Evolutionary conservation across 2,797 vertebrate genomes (phyloP).

Genomic region (Eulemur mongoz): DNA sequence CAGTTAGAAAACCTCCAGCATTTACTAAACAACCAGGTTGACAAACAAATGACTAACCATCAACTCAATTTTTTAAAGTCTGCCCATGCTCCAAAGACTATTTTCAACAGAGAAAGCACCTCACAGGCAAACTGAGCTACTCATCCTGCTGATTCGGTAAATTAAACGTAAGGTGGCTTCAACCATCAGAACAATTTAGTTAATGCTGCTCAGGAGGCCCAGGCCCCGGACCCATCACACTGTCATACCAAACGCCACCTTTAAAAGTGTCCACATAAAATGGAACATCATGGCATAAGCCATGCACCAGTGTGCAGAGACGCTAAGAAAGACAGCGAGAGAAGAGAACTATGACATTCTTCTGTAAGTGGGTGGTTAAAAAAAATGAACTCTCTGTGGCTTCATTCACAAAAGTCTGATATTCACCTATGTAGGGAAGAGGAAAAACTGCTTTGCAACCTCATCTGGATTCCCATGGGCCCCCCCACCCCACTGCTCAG

Average conservation of each 20-base stretch:
- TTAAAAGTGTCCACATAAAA: background rate
- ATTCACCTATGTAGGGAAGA: background rate
- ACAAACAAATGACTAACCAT: background rate
- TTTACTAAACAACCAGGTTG: no score
- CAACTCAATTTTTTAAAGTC: background rate
- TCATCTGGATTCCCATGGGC: constrained; percentile 12
- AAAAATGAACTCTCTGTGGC: background rate
- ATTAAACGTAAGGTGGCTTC: constrained; percentile 51
- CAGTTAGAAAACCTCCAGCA: background rate
- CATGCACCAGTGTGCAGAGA: background rate
- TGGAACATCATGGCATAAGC: background rate
- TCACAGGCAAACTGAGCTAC: background rate
- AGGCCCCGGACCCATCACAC: background rate
- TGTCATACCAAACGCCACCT: background rate
- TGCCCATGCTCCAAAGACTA: background rate
- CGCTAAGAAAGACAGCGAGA: background rate
- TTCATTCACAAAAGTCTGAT: constrained; percentile 48
- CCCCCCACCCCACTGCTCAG: background rate
- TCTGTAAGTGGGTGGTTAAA: constrained; percentile 26
- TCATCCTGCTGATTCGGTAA: background rate
- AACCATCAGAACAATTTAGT: constrained; percentile 47
- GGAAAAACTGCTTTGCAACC: constrained; percentile 18
- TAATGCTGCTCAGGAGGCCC: background rate
- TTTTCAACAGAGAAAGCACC: background rate
- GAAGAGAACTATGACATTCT: constrained; percentile 43